Conservation (phyloP, 2,797 vertebrate genomes). For the Notolabrus celidotus region DNA sequence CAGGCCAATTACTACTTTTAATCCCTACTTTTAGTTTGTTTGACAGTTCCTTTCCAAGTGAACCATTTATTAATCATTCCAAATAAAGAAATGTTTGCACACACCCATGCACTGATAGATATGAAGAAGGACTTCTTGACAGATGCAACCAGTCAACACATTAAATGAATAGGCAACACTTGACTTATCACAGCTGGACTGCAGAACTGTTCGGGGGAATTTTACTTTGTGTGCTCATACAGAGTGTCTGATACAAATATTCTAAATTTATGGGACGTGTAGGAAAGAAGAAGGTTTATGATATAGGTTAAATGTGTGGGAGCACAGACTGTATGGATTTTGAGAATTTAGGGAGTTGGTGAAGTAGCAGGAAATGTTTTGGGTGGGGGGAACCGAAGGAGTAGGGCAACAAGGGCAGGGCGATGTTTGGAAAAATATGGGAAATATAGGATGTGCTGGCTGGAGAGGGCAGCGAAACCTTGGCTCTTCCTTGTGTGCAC, state of each 20-base stretch:
- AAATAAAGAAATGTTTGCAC: neutral
- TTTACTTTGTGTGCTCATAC: neutral
- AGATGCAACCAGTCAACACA: slow-evolving; percentile 47
- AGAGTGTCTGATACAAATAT: slow-evolving; percentile 11
- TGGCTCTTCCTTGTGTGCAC: neutral
- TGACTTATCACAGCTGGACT: slow-evolving; percentile 21
- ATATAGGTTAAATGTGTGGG: slow-evolving; percentile 31
- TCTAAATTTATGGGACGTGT: slow-evolving; percentile 29
- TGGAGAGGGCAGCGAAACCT: slow-evolving; percentile 10
- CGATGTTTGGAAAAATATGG: slow-evolving; percentile 25
- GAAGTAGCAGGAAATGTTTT: slow-evolving; percentile 29
- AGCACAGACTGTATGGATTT: slow-evolving; percentile 13
- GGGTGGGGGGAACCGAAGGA: slow-evolving; percentile 29
- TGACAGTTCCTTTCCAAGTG: neutral
- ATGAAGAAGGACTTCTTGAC: slow-evolving; percentile 11
- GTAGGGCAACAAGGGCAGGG: slow-evolving; percentile 33
- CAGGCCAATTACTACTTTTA: neutral
- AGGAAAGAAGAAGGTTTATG: slow-evolving; percentile 26
- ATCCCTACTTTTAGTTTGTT: neutral
- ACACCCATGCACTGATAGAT: slow-evolving; percentile 14
- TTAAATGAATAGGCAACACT: slow-evolving; percentile 37
- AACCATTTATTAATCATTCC: slow-evolving; percentile 16
- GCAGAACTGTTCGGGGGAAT: neutral
- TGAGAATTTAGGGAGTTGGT: slow-evolving; percentile 45
- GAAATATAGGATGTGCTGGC: slow-evolving; percentile 45